phyloP scores from a whole-genome alignment of 2,113 vertebrate genomes.

The Trichechus manatus region DNA sequence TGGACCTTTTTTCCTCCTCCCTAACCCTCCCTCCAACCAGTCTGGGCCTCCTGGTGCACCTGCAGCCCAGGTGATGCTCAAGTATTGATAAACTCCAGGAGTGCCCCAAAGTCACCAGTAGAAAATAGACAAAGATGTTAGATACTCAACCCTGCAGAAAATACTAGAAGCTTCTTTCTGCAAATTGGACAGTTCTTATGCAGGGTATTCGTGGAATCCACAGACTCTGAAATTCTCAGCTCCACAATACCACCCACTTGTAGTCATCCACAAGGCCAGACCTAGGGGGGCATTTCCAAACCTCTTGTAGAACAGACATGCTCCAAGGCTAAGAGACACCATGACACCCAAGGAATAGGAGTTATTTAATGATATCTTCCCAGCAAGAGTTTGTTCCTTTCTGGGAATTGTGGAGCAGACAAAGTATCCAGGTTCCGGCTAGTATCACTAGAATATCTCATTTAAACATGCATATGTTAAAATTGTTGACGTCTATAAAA shows the following conservation, averaged over 20 bases:
- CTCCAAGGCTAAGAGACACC: conserved; percentile 32
- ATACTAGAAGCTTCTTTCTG: conserved; percentile 4
- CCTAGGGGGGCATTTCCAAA: background rate
- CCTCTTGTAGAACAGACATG: background rate
- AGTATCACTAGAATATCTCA: background rate
- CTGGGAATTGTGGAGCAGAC: background rate
- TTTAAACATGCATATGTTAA: conserved; percentile 16
- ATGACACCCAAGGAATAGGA: background rate
- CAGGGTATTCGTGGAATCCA: conserved; percentile 31
- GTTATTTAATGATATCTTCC: conserved; percentile 40
- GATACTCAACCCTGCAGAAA: background rate
- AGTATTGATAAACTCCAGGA: background rate
- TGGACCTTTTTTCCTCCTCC: background rate
- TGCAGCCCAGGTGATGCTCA: background rate
- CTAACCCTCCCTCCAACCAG: background rate
- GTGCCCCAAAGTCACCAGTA: background rate
- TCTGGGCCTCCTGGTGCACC: background rate
- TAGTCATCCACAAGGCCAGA: background rate
- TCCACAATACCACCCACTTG: background rate
- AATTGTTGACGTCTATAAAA: background rate
- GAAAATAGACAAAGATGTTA: background rate
- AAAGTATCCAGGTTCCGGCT: background rate
- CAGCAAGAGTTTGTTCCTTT: conserved; percentile 29
- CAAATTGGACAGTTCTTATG: background rate
- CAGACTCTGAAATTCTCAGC: background rate